Evolutionary conservation across 2,888 invertebrate species (phyloP).

Genomic region (Vesta saturnalis): DNA sequence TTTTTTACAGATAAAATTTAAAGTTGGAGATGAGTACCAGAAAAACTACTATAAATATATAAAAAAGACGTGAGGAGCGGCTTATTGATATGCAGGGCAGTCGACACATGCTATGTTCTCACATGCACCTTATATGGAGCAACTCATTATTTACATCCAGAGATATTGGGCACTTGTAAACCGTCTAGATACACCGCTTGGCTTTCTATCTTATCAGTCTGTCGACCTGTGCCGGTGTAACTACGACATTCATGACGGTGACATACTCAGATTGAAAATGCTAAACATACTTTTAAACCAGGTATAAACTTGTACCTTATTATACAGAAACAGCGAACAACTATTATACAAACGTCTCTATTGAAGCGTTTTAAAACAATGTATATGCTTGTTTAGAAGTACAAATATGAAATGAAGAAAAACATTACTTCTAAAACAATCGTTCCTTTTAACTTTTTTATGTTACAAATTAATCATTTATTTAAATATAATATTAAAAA

Average conservation of each 20-base stretch:
- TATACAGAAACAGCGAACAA: conserved; percentile 45
- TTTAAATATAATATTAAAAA: too few species aligned
- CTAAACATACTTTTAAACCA: conserved; percentile 47
- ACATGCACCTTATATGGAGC: conserved; percentile 57
- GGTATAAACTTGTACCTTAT: conserved; percentile 49
- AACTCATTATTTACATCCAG: conserved; percentile 59
- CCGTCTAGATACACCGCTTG: conserved; percentile 56
- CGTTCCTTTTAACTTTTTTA: too few species aligned
- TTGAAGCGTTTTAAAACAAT: conserved; percentile 45
- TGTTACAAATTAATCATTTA: too few species aligned
- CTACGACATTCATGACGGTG: conserved; percentile 47
- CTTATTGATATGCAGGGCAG: conserved; percentile 54
- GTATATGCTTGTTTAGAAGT: conserved; percentile 20
- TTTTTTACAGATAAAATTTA: too few species aligned
- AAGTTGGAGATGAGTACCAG: too few species aligned
- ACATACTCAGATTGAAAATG: conserved; percentile 49
- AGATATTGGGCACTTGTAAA: conserved; percentile 61
- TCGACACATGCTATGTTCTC: conserved; percentile 49
- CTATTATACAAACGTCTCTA: conserved; percentile 44
- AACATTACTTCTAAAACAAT: too few species aligned
- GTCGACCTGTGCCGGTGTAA: conserved; percentile 47
- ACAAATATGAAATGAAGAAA: too few species aligned
- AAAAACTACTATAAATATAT: conserved; percentile 22
- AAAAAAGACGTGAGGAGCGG: conserved; percentile 32
- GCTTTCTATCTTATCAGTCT: conserved; percentile 59